phyloP scores from a whole-genome alignment of 2,797 vertebrate genomes.

The Sorex maritimensis region DNA sequence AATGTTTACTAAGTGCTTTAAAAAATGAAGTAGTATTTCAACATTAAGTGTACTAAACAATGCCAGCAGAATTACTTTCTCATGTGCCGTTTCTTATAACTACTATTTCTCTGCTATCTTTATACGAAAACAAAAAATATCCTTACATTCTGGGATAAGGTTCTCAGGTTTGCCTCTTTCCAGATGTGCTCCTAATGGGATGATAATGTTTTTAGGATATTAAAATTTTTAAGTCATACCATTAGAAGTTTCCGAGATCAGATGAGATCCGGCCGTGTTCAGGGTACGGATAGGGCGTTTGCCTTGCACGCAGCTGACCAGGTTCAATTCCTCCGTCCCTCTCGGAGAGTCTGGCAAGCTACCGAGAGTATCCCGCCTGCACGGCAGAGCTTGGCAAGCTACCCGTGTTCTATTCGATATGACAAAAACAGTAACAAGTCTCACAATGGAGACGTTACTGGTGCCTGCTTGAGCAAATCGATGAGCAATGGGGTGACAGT shows the following conservation, averaged over 20 bases:
- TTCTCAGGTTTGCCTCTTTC: not conserved
- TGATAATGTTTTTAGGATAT: not conserved
- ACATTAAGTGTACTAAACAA: conserved; percentile 10
- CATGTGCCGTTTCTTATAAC: not conserved
- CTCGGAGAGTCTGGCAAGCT: too few relatives aligned
- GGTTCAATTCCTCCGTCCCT: too few relatives aligned
- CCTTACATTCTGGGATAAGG: not conserved
- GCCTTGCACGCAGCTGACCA: too few relatives aligned
- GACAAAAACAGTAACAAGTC: too few relatives aligned
- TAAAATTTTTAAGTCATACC: not conserved
- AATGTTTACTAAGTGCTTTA: conserved; percentile 15
- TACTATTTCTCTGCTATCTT: not conserved
- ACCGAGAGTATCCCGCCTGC: too few relatives aligned
- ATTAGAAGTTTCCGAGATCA: not conserved
- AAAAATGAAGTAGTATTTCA: conserved; percentile 50
- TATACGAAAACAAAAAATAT: not conserved
- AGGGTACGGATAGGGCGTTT: too few relatives aligned
- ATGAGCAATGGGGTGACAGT: too few relatives aligned
- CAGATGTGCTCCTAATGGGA: not conserved
- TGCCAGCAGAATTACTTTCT: conserved; percentile 43
- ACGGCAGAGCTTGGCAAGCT: too few relatives aligned
- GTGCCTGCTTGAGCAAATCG: too few relatives aligned
- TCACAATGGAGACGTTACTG: too few relatives aligned
- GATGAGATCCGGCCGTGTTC: too few relatives aligned
- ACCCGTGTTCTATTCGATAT: too few relatives aligned